Evolutionary conservation across 2,888 invertebrate genomes (phyloP).

Genomic region (Nephrotoma flavescens): DNA sequence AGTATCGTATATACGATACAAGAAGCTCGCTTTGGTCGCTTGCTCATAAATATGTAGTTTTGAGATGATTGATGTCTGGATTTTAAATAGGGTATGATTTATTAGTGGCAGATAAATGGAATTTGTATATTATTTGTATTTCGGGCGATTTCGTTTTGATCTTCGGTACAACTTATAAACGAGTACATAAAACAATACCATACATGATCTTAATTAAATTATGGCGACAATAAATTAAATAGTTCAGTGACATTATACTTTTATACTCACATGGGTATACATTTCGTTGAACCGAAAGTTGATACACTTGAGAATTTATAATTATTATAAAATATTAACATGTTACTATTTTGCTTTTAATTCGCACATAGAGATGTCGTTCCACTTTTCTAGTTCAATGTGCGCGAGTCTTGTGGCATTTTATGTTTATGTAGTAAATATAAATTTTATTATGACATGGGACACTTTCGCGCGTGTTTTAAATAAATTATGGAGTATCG

Average conservation of each 20-base stretch:
- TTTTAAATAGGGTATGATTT: neutral
- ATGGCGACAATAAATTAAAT: neutral
- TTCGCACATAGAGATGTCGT: neutral
- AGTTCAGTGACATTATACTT: neutral
- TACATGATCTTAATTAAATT: neutral
- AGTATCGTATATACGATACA: neutral
- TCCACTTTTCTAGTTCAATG: neutral
- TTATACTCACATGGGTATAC: neutral
- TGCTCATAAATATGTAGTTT: neutral
- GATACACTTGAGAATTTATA: neutral
- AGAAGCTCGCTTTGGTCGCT: neutral
- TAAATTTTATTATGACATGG: neutral
- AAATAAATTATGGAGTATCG: neutral
- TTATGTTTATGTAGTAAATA: neutral
- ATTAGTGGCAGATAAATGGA: neutral
- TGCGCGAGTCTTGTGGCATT: neutral
- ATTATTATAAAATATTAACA: neutral
- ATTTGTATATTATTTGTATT: neutral
- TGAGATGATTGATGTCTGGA: neutral
- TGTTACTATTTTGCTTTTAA: neutral
- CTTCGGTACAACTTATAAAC: neutral
- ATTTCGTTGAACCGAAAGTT: neutral
- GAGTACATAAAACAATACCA: neutral
- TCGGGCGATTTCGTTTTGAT: neutral
- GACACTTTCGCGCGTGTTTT: neutral